These are phyloP conservation scores for Capreolus pygargus DNA, from an alignment of 2,113 vertebrate genomes.

Conservation along the genomic window DNA sequence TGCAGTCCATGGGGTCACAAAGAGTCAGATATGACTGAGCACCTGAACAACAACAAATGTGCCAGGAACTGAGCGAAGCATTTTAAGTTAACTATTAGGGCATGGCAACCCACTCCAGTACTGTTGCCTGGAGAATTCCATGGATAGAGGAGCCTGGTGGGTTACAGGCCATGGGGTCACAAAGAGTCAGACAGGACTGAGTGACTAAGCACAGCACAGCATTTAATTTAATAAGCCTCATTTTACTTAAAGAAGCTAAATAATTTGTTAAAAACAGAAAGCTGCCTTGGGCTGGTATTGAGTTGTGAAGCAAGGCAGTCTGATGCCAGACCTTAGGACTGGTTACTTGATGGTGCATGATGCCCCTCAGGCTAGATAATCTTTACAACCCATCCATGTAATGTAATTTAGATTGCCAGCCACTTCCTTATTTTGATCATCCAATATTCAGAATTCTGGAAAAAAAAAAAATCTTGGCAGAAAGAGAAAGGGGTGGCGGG, in stretches of 20 bases:
- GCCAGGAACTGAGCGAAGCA: neutral
- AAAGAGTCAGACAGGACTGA: neutral
- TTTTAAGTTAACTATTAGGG: neutral
- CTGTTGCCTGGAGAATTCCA: neutral
- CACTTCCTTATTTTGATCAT: slow-evolving; percentile 26
- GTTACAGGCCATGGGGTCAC: neutral
- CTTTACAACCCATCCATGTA: neutral
- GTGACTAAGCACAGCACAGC: neutral
- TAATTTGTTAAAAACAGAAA: neutral
- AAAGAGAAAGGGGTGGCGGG: neutral
- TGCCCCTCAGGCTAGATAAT: neutral
- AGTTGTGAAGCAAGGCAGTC: neutral
- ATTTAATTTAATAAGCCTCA: slow-evolving; percentile 21
- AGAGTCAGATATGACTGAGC: fast-evolving
- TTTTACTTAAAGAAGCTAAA: neutral
- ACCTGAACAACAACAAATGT: neutral
- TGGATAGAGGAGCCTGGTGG: neutral
- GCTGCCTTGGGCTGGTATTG: neutral
- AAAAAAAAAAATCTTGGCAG: slow-evolving; percentile 21
- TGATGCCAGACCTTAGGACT: neutral
- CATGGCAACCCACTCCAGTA: neutral
- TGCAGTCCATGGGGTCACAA: neutral
- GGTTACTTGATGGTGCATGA: neutral
- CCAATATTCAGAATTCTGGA: slow-evolving; percentile 40
- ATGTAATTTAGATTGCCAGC: neutral